These are phyloP conservation scores for Reinhardtius hippoglossoides DNA, from an alignment of 2,113 vertebrate species.

Conservation along the genomic window DNA sequence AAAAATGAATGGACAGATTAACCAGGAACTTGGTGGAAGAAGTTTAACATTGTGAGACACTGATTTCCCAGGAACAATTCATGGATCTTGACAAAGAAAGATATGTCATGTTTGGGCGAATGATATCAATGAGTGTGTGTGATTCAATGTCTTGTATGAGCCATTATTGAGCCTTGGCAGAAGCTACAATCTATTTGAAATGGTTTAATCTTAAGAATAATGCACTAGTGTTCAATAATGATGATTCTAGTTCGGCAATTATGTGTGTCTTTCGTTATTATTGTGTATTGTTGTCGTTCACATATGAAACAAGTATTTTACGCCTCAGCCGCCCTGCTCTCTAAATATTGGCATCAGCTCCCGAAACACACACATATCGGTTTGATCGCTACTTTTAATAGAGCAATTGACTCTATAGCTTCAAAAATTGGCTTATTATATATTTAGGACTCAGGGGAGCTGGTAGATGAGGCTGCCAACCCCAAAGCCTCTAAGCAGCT, in stretches of 20 bases:
- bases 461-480: background rate
- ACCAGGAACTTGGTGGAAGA: too few relatives aligned
- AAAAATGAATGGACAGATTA: too few relatives aligned
- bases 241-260: background rate
- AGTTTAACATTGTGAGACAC: too few relatives aligned
- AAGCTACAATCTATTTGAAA: too few relatives aligned
- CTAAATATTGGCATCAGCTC: background rate
- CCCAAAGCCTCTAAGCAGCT: background rate
- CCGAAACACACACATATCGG: background rate
- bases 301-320: background rate
- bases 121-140: too few relatives aligned
- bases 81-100: too few relatives aligned
- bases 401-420: background rate
- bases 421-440: background rate
- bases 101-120: too few relatives aligned
- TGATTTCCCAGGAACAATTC: too few relatives aligned
- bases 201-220: too few relatives aligned
- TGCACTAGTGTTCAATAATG: background rate
- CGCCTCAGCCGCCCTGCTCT: background rate
- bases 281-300: background rate
- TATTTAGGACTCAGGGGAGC: background rate
- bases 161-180: too few relatives aligned
- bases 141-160: too few relatives aligned
- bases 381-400: background rate
- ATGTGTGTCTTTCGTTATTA: background rate